Evolutionary conservation across 2,888 invertebrate genomes (phyloP), one percentile per base, ranked within the genome.

Genomic region (Cepaea hortensis): DNA sequence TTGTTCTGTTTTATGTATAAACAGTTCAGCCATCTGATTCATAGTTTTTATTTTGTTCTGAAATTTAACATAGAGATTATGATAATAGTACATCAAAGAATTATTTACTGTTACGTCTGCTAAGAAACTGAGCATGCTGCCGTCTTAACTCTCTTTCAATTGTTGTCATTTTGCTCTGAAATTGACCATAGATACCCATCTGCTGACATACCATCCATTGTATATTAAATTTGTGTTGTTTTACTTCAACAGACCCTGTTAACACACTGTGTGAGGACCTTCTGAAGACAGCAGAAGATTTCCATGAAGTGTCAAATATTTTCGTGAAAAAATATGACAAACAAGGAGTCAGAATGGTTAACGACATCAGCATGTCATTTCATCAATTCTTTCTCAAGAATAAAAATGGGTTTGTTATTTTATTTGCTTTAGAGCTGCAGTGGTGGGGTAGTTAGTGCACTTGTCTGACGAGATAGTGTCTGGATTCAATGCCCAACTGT

Each of bases 341-440:
- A 7, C 68, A 50, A 23, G 85, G 84, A 3, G 61, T 88, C 55
- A 81, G 88, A 15, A 87, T 87, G 85, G 50, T 87, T 35, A 88
- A 88, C 62, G 89, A 89, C 75, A 81, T 88, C 61, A 88, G 84
- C 68, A 83, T 88, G 73, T 50, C 87, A 75, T 89, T 88, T 85
- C 85, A 89, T 13, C 61, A 85, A 61, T 80, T 87, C 62, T 88
- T 89, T n/a, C 35, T 89, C 18, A 48, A 77, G 7, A 35, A 61
- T 55, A 50, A 77, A n/a, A 87, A 85, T 73, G 88, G 88, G 88
- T 88, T 15, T 73, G 84, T 85, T n/a, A 6, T 18, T 46, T 70
- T 50, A 18, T 50, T 11, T 11, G 6, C 7, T 55, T 55, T 55
- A 55, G 55, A 55, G 55, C 55, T 55, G 55, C 7, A 11, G 7